Evolutionary conservation across 2,888 invertebrate genomes (phyloP).

Genomic region (Caenorhabditis panamensis): DNA sequence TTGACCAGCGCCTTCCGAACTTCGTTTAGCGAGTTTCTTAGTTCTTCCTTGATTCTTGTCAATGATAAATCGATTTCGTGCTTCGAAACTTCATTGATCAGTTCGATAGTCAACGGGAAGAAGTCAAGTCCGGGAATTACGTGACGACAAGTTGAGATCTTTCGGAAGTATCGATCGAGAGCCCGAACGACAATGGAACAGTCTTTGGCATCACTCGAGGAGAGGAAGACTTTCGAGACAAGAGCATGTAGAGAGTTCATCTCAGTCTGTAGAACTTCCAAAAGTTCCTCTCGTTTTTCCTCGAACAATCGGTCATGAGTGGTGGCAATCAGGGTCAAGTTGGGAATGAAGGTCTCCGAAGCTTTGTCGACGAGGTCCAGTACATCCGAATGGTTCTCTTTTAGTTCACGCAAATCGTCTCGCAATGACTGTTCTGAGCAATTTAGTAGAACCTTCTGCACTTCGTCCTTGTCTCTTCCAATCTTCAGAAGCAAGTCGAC

Average conservation of each 20-base stretch:
- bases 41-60: conserved; percentile 63
- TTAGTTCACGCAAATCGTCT: conserved; percentile 57
- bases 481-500: conserved; percentile 62
- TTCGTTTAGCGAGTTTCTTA: conserved; percentile 65
- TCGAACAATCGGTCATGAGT: conserved; percentile 72
- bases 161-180: conserved; percentile 80
- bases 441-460: conserved; percentile 53
- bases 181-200: conserved; percentile 79
- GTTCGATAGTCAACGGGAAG: conserved; percentile 64
- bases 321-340: conserved; percentile 76
- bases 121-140: conserved; percentile 73
- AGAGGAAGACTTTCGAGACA: conserved; percentile 63
- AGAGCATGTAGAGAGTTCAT: conserved; percentile 59
- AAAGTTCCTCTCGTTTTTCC: conserved; percentile 39
- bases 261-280: conserved; percentile 53
- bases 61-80: conserved; percentile 76
- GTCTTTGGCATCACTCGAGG: conserved; percentile 72
- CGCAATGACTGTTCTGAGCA: conserved; percentile 55
- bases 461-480: conserved; percentile 59
- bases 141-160: conserved; percentile 70
- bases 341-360: conserved; percentile 77
- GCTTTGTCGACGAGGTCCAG: conserved; percentile 80
- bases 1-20: conserved; percentile 53
- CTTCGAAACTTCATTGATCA: conserved; percentile 71
- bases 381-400: conserved; percentile 69